phyloP scores from a whole-genome alignment of 2,888 invertebrate genomes.

The Tetheella fluctuosa region DNA sequence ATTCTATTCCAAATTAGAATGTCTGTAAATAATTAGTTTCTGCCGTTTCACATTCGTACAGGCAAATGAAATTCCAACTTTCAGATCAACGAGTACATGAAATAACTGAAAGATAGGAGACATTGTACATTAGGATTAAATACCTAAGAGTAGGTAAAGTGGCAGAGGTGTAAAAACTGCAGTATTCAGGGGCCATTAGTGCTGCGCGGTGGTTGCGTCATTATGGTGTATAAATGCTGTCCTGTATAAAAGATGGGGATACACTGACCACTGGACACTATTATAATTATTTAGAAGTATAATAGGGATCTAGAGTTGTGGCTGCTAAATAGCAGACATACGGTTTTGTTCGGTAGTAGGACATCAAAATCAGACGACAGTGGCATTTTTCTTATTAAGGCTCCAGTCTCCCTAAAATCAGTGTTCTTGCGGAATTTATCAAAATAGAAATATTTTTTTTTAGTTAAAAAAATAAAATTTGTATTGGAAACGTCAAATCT shows the following conservation, averaged over 20 bases:
- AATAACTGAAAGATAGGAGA: neutral
- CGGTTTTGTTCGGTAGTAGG: no score
- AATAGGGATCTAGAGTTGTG: no score
- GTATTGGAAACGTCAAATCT: no score
- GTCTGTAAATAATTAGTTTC: no score
- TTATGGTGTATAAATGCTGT: conserved; percentile 22
- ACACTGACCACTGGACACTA: neutral
- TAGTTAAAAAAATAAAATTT: no score
- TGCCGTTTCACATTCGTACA: neutral
- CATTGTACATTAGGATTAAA: neutral
- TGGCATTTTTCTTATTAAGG: no score
- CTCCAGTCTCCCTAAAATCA: no score
- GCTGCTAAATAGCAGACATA: no score
- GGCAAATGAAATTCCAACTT: neutral
- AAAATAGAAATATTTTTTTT: no score
- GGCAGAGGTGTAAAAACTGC: neutral
- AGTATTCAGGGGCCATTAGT: neutral
- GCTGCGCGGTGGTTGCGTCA: conserved; percentile 2
- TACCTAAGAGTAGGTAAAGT: neutral
- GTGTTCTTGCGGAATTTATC: no score
- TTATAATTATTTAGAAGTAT: neutral
- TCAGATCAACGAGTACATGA: neutral
- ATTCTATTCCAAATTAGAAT: no score
- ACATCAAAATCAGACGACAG: no score
- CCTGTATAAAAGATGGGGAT: conserved; percentile 3